Evolutionary conservation across 2,113 vertebrate species (phyloP), one percentile per base, ranked within the genome.

Genomic region (Campylorhamphus procurvoides): DNA sequence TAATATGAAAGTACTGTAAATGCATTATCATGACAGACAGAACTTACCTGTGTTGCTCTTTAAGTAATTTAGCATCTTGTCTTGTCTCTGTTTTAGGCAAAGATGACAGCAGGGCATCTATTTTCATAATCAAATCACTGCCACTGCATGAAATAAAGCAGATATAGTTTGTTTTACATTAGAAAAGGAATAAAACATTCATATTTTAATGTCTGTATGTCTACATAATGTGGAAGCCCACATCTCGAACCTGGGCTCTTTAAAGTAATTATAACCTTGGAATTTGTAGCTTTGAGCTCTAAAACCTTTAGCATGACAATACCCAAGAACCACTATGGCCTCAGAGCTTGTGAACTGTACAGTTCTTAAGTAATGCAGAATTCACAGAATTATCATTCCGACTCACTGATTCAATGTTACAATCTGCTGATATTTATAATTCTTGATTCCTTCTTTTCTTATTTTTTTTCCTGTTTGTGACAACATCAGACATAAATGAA

Each of bases 61-160:
- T 98, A 74, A 97, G 79, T 89, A 99, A 98, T 46, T 94, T 94
- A 90, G 98, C 66, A 40, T 99, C 98, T 93, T 98, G 98, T 67
- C 98, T 98, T 89, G 96, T 62, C 47, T 98, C 98, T 83, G 83
- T 98, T 94, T 98, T 98, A 79, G 98, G 98, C 90, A 98, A 98
- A 58, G 99, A 98, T 2, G 98, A 98, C 47, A 99, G 89, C 11
- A 99, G 98, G 17, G 99, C 98, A 90, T 99, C 99, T 55, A 99
- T 97, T 98, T 99, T 99, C 99, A 99, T 99, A 83, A 99, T 91
- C 75, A 99, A 96, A 97, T 99, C 98, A 91, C 98, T 99, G 84
- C 98, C 98, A 50, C 99, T 99, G 72, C 20, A 92, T 46, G 84
- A 94, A 93, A 63, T 25, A 93, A 91, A 59, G 17, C 73, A 96